Percentiles rank a stretch among this genome's conserved stretches.
Evolutionary conservation across 1,140 invertebrate genomes (phyloP).

Genomic region (Goniozus legneri): DNA sequence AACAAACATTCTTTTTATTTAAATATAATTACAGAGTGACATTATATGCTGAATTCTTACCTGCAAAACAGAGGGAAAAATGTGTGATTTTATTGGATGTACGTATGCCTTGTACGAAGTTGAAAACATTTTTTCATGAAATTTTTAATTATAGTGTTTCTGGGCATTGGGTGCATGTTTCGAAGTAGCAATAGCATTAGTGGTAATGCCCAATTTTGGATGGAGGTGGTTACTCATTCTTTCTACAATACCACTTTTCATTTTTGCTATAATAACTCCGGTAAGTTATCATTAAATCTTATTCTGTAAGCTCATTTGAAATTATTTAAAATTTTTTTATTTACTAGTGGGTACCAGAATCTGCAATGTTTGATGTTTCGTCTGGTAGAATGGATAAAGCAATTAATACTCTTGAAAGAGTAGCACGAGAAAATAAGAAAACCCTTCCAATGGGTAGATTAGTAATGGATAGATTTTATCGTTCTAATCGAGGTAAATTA

Average conservation of each 20-base stretch:
- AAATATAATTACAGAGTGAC: slow-evolving; percentile 70
- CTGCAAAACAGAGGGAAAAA: slow-evolving; percentile 87
- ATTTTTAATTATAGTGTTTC: slow-evolving; percentile 74
- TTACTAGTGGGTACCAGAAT: slow-evolving; percentile 87
- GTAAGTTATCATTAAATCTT: slow-evolving; percentile 54
- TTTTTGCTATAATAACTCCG: slow-evolving; percentile 77
- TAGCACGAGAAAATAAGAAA: slow-evolving; percentile 85
- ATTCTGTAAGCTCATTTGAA: not conserved
- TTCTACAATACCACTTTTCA: slow-evolving; percentile 81
- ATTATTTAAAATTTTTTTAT: not conserved
- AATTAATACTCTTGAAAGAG: slow-evolving; percentile 75
- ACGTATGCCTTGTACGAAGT: slow-evolving; percentile 51
- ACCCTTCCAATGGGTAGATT: slow-evolving; percentile 84
- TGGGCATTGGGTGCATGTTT: slow-evolving; percentile 93
- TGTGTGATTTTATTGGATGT: slow-evolving; percentile 93
- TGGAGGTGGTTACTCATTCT: slow-evolving; percentile 88
- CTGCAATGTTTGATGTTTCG: slow-evolving; percentile 83
- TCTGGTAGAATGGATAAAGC: slow-evolving; percentile 84
- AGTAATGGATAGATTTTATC: slow-evolving; percentile 69
- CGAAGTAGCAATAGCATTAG: slow-evolving; percentile 84
- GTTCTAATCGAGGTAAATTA: slow-evolving; percentile 66
- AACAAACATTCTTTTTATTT: not conserved
- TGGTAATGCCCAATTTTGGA: slow-evolving; percentile 88
- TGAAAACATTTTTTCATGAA: not conserved
- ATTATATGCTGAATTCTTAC: slow-evolving; percentile 94